Conservation (phyloP, 2,113 vertebrate species). For the Amia ocellicauda region DNA sequence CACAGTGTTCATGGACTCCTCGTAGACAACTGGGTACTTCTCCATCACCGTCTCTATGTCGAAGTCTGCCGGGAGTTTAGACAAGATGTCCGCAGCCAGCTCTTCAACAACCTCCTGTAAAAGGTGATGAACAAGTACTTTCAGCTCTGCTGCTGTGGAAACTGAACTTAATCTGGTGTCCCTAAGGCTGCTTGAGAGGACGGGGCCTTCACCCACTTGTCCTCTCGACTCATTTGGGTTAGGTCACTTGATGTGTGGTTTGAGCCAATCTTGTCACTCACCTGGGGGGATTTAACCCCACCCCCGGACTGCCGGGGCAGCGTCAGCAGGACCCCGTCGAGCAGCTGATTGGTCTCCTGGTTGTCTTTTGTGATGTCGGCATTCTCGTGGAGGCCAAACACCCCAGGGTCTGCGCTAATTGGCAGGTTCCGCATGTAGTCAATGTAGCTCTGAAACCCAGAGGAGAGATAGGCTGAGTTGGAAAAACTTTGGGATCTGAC, state of each 20-base stretch:
- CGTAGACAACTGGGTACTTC: slow-evolving; percentile 80
- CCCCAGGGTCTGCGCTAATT: slow-evolving; percentile 76
- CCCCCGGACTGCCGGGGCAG: slow-evolving; percentile 79
- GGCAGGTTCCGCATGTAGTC: slow-evolving; percentile 78
- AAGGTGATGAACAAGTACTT: not conserved
- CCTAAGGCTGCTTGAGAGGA: too few relatives aligned
- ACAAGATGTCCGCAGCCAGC: slow-evolving; percentile 77
- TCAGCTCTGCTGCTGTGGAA: not conserved
- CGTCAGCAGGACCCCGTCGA: slow-evolving; percentile 81
- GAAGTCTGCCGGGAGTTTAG: slow-evolving; percentile 79
- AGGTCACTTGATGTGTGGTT: too few relatives aligned
- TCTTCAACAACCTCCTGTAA: slow-evolving; percentile 84
- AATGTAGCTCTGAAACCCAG: slow-evolving; percentile 68
- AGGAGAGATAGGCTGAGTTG: too few relatives aligned
- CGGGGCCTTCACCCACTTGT: too few relatives aligned
- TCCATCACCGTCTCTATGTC: slow-evolving; percentile 69
- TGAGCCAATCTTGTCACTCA: too few relatives aligned
- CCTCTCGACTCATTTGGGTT: too few relatives aligned
- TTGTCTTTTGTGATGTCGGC: slow-evolving; percentile 92
- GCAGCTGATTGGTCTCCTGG: slow-evolving; percentile 89
- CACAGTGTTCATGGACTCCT: slow-evolving; percentile 93
- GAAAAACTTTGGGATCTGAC: too few relatives aligned
- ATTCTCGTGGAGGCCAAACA: slow-evolving; percentile 90
- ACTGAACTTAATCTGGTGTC: too few relatives aligned
- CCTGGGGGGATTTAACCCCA: slow-evolving; percentile 82